Percentiles rank a stretch among this genome's conserved stretches.
phyloP scores from a whole-genome alignment of 2,113 vertebrate species.

The Proterorhinus semilunaris region DNA sequence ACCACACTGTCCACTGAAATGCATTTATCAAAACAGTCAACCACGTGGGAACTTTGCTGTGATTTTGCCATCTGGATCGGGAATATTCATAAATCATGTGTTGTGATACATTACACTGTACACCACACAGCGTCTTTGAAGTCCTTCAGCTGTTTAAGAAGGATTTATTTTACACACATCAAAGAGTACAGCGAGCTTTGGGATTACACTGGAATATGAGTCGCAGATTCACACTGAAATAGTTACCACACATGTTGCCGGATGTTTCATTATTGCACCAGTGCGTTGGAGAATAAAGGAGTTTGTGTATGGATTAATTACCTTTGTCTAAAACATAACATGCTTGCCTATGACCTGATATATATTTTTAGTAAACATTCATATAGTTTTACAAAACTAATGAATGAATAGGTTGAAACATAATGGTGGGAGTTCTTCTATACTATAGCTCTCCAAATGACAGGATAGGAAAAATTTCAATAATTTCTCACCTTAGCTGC shows the following conservation, averaged over 20 bases:
- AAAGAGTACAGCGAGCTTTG: not conserved
- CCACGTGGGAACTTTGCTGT: not conserved
- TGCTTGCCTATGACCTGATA: no score
- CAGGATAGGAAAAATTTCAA: not conserved
- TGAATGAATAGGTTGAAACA: no score
- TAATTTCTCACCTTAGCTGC: not conserved
- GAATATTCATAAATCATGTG: constrained; percentile 1
- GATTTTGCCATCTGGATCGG: not conserved
- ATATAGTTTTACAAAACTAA: no score
- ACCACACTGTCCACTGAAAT: not conserved
- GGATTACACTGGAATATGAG: not conserved
- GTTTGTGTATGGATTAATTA: no score
- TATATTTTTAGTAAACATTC: no score
- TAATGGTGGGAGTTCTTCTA: no score
- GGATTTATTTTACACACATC: constrained; percentile 6
- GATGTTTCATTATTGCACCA: not conserved
- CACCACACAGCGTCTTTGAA: not conserved
- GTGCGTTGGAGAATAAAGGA: not conserved
- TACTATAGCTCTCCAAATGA: no score
- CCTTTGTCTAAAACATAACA: not conserved
- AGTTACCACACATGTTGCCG: constrained; percentile 4
- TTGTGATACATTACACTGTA: constrained; percentile 4
- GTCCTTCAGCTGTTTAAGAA: constrained; percentile 5
- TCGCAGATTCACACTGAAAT: not conserved
- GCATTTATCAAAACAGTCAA: not conserved